phyloP scores from a whole-genome alignment of 2,888 invertebrate genomes.

The Ceraclea dissimilis region DNA sequence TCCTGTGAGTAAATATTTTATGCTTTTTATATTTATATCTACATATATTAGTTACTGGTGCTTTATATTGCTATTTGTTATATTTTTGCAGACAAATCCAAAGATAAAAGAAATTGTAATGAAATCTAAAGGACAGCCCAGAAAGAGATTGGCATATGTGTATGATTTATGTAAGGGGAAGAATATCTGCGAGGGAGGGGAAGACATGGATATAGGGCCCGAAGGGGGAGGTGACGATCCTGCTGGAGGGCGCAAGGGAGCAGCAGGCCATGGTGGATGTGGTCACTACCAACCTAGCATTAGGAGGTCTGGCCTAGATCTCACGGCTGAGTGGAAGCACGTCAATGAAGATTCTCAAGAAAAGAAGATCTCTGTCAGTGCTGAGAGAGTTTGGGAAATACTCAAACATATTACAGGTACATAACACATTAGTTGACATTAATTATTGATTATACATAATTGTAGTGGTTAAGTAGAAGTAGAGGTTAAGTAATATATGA shows the following conservation, averaged over 20 bases:
- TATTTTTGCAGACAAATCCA: conserved; percentile 63
- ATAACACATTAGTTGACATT: too few relatives aligned
- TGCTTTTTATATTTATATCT: neutral
- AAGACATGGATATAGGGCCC: conserved; percentile 88
- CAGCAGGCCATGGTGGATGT: conserved; percentile 85
- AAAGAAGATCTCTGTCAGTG: conserved; percentile 86
- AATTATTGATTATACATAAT: neutral
- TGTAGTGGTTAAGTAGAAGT: too few relatives aligned
- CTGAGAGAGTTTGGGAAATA: conserved; percentile 96
- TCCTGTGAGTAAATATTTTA: conserved; percentile 59
- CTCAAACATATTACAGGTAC: conserved; percentile 83
- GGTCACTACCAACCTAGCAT: conserved; percentile 96
- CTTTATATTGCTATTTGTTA: neutral
- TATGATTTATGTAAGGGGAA: conserved; percentile 98
- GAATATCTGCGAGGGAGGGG: conserved; percentile 96
- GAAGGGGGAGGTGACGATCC: conserved; percentile 40
- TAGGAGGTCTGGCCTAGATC: conserved; percentile 79
- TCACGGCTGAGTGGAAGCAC: conserved; percentile 98
- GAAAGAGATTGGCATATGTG: conserved; percentile 89
- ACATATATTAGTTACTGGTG: neutral
- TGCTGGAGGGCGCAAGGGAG: conserved; percentile 38
- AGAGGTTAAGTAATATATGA: too few relatives aligned
- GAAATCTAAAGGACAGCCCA: conserved; percentile 94
- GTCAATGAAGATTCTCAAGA: conserved; percentile 98
- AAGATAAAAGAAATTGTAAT: conserved; percentile 90